Percentiles rank a stretch among this genome's conserved stretches.
These are phyloP conservation scores for Cliona cf. orientalis DNA, from an alignment of 37 sponge, comb jelly and placozoan species.

Conservation along the genomic window DNA sequence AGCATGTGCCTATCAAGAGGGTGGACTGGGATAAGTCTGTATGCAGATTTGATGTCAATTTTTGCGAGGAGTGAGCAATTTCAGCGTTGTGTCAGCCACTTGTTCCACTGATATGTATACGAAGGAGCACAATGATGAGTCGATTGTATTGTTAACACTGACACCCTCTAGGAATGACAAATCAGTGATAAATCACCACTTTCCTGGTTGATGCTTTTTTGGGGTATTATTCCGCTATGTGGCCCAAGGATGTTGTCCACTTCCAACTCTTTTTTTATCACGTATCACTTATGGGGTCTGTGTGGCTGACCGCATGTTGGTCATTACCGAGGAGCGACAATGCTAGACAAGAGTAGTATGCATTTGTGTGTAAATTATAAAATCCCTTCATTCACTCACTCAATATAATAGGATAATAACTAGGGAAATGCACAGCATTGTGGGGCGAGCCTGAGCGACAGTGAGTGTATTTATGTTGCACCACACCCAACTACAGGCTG, in stretches of 20 bases:
- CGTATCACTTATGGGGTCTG: not conserved
- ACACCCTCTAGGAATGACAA: slow-evolving; percentile 23
- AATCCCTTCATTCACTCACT: no score
- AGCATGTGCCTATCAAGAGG: slow-evolving; percentile 3
- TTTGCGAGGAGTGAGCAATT: slow-evolving; percentile 28
- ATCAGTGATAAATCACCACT: slow-evolving; percentile 40
- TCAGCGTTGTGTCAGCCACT: not conserved
- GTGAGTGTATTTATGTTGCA: no score
- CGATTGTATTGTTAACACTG: slow-evolving; percentile 35
- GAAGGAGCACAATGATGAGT: slow-evolving; percentile 16
- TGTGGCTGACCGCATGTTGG: slow-evolving; percentile 26
- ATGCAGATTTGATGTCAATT: slow-evolving; percentile 50
- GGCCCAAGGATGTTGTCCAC: slow-evolving; percentile 11
- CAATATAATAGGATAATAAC: no score
- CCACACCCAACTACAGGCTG: no score
- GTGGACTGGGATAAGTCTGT: slow-evolving; percentile 24
- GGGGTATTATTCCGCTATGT: slow-evolving; percentile 18
- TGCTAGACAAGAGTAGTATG: no score
- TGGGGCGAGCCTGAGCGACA: no score
- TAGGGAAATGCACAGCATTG: no score
- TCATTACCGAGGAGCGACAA: not conserved
- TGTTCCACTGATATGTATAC: slow-evolving; percentile 23
- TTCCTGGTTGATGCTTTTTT: slow-evolving; percentile 11
- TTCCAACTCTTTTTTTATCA: not conserved
- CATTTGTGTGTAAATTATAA: no score